A percentile compares a stretch with the other conserved stretches of the same genome.
These are phyloP conservation scores for Kryptolebias marmoratus DNA, from an alignment of 2,113 vertebrate genomes.

Conservation along the genomic window DNA sequence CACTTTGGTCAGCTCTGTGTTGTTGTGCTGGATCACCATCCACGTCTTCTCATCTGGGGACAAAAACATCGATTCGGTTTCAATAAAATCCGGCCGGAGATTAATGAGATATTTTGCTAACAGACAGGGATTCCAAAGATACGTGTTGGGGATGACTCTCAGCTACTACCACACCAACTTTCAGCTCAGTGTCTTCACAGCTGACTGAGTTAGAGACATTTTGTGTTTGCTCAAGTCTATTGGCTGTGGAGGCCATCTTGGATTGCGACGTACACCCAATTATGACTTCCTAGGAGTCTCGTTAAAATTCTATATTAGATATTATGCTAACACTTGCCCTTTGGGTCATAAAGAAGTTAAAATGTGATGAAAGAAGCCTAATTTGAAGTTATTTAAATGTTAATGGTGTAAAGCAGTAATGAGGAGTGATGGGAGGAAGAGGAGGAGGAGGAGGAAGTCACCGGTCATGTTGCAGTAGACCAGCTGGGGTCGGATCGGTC, in stretches of 20 bases:
- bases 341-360: not conserved
- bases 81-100: not conserved
- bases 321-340: too few species aligned
- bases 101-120: too few species aligned
- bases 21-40: conserved; percentile 92
- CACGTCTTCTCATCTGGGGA: conserved; percentile 83
- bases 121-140: too few species aligned
- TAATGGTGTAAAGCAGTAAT: not conserved
- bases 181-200: too few species aligned
- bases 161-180: too few species aligned
- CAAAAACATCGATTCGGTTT: not conserved
- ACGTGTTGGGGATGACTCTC: too few species aligned
- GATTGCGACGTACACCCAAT: too few species aligned
- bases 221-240: too few species aligned
- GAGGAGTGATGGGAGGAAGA: not conserved
- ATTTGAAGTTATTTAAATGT: not conserved
- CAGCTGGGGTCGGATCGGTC: conserved; percentile 81
- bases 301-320: too few species aligned
- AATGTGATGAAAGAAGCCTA: not conserved
- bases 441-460: conserved; percentile 16
- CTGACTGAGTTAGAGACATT: too few species aligned
- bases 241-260: too few species aligned
- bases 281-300: too few species aligned
- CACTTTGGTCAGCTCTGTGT: conserved; percentile 88
- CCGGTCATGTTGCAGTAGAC: conserved; percentile 90